These are phyloP conservation scores for Schizopygopsis pylzovi DNA, from an alignment of 2,797 vertebrate genomes.

Conservation along the genomic window DNA sequence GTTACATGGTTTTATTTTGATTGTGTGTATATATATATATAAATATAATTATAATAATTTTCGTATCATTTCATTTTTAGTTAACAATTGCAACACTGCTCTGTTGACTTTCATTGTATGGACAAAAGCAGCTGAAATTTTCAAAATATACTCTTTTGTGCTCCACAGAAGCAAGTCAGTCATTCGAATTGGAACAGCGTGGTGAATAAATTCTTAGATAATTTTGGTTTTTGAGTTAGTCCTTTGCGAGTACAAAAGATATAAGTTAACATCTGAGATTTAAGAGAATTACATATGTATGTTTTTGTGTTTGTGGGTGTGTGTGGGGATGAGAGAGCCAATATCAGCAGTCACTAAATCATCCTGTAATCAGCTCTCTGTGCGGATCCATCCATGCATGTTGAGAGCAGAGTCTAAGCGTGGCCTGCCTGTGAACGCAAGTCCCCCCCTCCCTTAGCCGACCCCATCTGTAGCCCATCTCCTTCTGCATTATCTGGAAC, in stretches of 20 bases:
- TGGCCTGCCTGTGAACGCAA: slow-evolving; percentile 60
- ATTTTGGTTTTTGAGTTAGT: background rate
- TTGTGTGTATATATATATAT: too few species aligned
- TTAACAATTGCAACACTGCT: background rate
- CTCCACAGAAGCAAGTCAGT: background rate
- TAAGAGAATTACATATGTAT: slow-evolving; percentile 30
- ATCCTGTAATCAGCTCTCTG: slow-evolving; percentile 73
- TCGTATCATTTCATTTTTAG: too few species aligned
- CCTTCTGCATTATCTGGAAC: slow-evolving; percentile 80
- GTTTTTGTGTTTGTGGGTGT: slow-evolving; percentile 20
- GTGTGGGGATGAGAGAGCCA: slow-evolving; percentile 36
- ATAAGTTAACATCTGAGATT: slow-evolving; percentile 10
- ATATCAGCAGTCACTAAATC: slow-evolving; percentile 77
- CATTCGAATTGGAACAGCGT: background rate
- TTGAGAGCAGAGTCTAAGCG: slow-evolving; percentile 70
- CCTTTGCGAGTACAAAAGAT: background rate
- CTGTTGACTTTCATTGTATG: background rate
- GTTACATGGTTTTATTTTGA: background rate
- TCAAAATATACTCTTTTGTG: background rate
- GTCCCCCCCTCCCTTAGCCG: slow-evolving; percentile 68
- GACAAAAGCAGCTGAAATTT: background rate
- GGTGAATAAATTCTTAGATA: background rate
- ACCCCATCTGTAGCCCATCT: slow-evolving; percentile 80
- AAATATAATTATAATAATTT: too few species aligned
- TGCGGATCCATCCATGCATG: slow-evolving; percentile 68